Evolutionary conservation across 2,888 invertebrate species (phyloP), one percentile per base, ranked within the genome.

Genomic region (Agelastica alni): DNA sequence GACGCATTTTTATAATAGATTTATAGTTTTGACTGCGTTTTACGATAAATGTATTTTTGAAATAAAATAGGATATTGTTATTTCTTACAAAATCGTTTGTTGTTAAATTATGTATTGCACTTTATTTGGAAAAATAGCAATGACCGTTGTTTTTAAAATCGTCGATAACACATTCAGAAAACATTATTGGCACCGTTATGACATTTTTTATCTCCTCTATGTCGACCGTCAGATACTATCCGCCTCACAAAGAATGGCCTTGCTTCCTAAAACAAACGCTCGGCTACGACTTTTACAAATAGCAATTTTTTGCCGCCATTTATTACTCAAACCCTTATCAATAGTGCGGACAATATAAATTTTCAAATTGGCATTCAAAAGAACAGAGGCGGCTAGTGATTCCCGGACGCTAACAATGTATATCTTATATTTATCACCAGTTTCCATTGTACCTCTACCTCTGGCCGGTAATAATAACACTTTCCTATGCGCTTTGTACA

Each of bases 391-490:
- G 49, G 49, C 30, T 16, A 48, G 31, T 39, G 48, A 41, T 31
- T 26, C 20, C 16, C 18, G 32, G 14, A n/a, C 28, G 51, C 47
- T 63, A 67, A 64, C 66, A 71, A 69, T 69, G 72, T 71, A 71
- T 72, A 72, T 74, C 72, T 73, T 71, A 71, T 73, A 74, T 74
- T 73, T 73, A 74, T 74, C 71, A 71, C 71, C 53, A 51, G 43
- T 51, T 62, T 62, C 68, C 65, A 70, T 70, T 70, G 69, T 69
- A 63, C 60, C 62, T 53, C 52, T 49, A 62, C 53, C 46, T 37
- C 68, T 70, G n/a, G n/a, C n/a, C n/a, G n/a, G n/a, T n/a, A n/a
- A n/a, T 72, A 73, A 73, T 72, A 74, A 72, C 72, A 73, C 71
- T 73, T 72, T 71, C 70, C 72, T 71, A 70, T 70, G 69, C 69